Evolutionary conservation across 37 sponge, comb jelly and placozoan species (phyloP).

Genomic region (Aplysina aerophoba): DNA sequence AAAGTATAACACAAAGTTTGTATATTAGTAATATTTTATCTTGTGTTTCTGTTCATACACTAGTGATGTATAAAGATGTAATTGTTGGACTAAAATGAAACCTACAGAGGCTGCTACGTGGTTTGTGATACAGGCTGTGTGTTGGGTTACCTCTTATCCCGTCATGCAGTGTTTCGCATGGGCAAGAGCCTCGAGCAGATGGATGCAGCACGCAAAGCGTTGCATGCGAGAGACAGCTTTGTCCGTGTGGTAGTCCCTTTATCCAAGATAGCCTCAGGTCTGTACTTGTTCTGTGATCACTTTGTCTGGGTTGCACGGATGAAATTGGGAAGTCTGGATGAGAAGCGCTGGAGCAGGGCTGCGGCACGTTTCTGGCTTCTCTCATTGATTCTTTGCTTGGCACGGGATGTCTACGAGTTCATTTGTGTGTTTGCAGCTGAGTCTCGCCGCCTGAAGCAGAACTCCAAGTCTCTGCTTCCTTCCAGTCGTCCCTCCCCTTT

Average conservation of each 20-base stretch:
- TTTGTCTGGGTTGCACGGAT: constrained; percentile 71
- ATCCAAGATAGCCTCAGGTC: constrained; percentile 55
- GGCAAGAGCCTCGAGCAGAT: constrained; percentile 79
- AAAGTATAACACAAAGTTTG: too few relatives aligned
- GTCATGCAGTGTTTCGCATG: constrained; percentile 71
- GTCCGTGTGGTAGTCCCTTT: constrained; percentile 64
- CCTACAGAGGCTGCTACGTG: neutral
- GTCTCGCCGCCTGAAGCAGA: constrained; percentile 38
- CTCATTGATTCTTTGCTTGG: constrained; percentile 49
- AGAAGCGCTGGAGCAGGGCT: constrained; percentile 41
- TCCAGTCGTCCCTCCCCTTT: constrained; percentile 10
- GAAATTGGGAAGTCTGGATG: constrained; percentile 50
- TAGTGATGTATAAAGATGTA: too few relatives aligned
- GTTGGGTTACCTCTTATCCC: neutral
- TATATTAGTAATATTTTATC: too few relatives aligned
- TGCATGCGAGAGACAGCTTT: constrained; percentile 65
- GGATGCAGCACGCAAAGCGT: constrained; percentile 57
- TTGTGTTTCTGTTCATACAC: too few relatives aligned
- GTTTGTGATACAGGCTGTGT: neutral
- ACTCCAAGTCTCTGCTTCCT: neutral
- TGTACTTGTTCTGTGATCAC: constrained; percentile 83
- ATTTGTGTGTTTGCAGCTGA: constrained; percentile 39
- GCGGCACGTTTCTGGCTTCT: constrained; percentile 71
- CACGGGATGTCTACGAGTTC: constrained; percentile 63
- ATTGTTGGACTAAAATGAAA: too few relatives aligned